Evolutionary conservation across 2,113 vertebrate species (phyloP).

Genomic region (Marmota flaviventris): DNA sequence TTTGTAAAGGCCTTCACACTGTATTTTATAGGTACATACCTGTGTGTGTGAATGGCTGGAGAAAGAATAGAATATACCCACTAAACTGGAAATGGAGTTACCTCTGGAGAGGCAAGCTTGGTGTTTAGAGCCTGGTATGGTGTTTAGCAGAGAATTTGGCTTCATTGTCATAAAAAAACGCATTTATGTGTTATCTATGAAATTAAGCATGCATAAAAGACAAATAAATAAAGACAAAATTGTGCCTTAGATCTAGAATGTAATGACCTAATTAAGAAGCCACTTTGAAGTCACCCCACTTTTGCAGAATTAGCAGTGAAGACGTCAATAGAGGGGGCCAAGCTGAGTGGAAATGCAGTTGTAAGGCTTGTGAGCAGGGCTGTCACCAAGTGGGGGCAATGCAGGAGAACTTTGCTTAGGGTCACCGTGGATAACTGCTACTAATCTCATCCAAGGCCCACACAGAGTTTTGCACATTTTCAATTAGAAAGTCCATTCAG

Average conservation of each 20-base stretch:
- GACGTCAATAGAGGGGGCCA: not conserved
- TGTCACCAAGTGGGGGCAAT: not conserved
- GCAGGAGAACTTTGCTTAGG: not conserved
- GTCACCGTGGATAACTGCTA: not conserved
- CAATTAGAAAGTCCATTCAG: not conserved
- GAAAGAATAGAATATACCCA: not conserved
- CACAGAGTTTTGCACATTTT: not conserved
- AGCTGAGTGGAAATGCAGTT: not conserved
- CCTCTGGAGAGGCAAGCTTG: not conserved
- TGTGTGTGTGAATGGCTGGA: not conserved
- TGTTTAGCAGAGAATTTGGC: not conserved
- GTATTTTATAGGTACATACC: not conserved
- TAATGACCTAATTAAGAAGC: not conserved
- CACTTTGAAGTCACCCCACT: not conserved
- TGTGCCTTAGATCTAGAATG: not conserved
- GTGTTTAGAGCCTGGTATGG: not conserved
- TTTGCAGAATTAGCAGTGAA: not conserved
- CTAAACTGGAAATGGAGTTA: not conserved
- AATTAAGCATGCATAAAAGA: not conserved
- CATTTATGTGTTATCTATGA: not conserved
- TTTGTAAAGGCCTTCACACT: not conserved
- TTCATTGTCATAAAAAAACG: not conserved
- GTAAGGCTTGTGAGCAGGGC: not conserved
- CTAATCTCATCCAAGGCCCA: not conserved
- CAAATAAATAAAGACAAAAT: constrained; percentile 20